phyloP scores from a whole-genome alignment of 92 coral and sea anemone species.

The Scolanthus callimorphus region DNA sequence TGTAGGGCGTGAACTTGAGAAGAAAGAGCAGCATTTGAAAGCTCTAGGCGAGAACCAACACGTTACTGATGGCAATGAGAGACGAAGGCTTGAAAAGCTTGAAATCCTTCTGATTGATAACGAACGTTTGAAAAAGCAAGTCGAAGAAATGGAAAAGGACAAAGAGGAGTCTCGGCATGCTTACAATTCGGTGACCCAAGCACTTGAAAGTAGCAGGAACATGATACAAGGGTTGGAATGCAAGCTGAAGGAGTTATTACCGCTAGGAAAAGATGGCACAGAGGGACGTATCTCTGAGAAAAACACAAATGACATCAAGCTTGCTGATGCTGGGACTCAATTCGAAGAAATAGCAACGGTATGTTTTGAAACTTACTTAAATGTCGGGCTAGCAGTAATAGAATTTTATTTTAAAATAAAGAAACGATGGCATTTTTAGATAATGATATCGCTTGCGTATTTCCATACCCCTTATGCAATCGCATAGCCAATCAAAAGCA shows the following conservation, averaged over 20 bases:
- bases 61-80: not conserved
- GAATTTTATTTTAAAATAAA: not conserved
- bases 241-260: no score
- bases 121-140: not conserved
- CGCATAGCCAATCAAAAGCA: no score
- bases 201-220: slow-evolving; percentile 56
- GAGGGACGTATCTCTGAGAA: not conserved
- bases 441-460: no score
- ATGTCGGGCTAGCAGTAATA: not conserved
- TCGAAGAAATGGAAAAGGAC: not conserved
- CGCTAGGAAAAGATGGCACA: not conserved
- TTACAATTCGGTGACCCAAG: slow-evolving; percentile 29
- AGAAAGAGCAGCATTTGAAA: slow-evolving; percentile 2
- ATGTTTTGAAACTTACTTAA: not conserved
- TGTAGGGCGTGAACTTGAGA: not conserved
- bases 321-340: not conserved
- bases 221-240: slow-evolving; percentile 7
- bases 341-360: not conserved
- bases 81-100: slow-evolving; percentile 1
- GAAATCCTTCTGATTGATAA: not conserved
- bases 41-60: not conserved
- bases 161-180: not conserved
- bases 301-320: not conserved
- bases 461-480: no score
- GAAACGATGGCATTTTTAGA: not conserved